Base-by-base conservation (phyloP, 2,113 vertebrate species). In the Zosterops japonicus region DNA sequence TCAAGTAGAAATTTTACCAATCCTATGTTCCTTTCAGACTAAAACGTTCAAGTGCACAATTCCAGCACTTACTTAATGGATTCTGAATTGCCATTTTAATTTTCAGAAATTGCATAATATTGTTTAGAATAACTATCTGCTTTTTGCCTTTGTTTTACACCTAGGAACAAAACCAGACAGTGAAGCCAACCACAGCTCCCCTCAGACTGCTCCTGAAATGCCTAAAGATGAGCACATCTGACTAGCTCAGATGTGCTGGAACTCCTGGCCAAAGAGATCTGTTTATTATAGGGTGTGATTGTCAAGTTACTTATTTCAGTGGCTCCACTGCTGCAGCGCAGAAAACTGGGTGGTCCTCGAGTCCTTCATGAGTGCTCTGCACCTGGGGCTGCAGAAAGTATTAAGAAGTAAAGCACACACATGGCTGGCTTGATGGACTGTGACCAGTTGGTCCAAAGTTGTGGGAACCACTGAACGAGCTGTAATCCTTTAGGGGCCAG, bases 371-470 rank as follows among this genome's bases (percentile, higher is more conserved):
- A 95, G 31, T 50, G n/a, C 50, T 81, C 87, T 91, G 94, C 90
- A 96, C 79, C 79, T 88, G 90, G 71, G 47, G 71, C 92, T 92
- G 92, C 47, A 94, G 79, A 93, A 92, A 70, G 27, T 70, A 80
- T 92, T 89, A 81, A 67, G 67, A 80, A 50, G 39, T 17, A 63
- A 90, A 90, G 46, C 13, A 4, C 47, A 59, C 68, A 83, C 47
- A 89, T 15, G 68, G 55, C 21, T 92, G 60, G 39, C 60, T 89
- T 89, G 90, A 94, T 90, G 90, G 89, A 95, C 85, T 91, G 68
- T 64, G 90, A 96, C 89, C 92, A 90, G 75, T 95, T 90, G 89
- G 89, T 93, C 92, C 65, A 49, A 84, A 96, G 79, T 59, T 94
- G 89, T 94, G 93, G 84, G 83, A 96, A 96, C 65, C 89, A 93